Conservation (phyloP, 64 coral and sea anemone species). For the Montipora foliosa region DNA sequence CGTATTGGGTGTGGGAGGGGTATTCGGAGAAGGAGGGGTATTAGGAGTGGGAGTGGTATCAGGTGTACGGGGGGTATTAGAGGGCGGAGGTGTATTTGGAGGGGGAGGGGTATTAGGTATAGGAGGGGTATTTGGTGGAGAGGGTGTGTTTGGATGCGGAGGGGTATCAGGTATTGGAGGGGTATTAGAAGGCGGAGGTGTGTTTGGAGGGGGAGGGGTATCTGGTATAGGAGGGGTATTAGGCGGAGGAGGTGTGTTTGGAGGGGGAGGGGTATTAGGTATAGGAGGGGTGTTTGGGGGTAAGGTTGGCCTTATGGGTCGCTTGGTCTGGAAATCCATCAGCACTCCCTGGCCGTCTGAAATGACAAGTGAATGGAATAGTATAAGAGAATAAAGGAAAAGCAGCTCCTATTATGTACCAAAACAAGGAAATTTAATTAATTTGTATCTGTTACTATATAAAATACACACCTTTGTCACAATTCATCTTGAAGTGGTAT, state of each 20-base stretch:
- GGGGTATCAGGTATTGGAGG: slow-evolving; percentile 22
- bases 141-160: slow-evolving; percentile 24
- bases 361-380: background rate
- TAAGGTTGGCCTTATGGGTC: slow-evolving; percentile 58
- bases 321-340: slow-evolving; percentile 88
- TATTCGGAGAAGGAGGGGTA: slow-evolving; percentile 36
- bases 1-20: slow-evolving; percentile 7
- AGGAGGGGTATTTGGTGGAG: slow-evolving; percentile 37
- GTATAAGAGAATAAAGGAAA: background rate
- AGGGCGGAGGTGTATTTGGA: slow-evolving; percentile 51
- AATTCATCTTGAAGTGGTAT: slow-evolving; percentile 65
- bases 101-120: slow-evolving; percentile 37
- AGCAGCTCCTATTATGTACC: no score
- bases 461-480: slow-evolving; percentile 37
- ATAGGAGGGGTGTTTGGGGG: slow-evolving; percentile 30
- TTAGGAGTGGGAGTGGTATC: slow-evolving; percentile 19
- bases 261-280: slow-evolving; percentile 34
- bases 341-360: slow-evolving; percentile 75
- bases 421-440: no score
- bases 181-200: slow-evolving; percentile 67
- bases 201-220: slow-evolving; percentile 10
- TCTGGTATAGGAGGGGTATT: slow-evolving; percentile 60
- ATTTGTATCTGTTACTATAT: background rate
- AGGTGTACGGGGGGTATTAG: slow-evolving; percentile 55
- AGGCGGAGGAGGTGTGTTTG: slow-evolving; percentile 56